Conservation (phyloP, 1,140 invertebrate genomes). For the Archegozetes longisetosus region DNA sequence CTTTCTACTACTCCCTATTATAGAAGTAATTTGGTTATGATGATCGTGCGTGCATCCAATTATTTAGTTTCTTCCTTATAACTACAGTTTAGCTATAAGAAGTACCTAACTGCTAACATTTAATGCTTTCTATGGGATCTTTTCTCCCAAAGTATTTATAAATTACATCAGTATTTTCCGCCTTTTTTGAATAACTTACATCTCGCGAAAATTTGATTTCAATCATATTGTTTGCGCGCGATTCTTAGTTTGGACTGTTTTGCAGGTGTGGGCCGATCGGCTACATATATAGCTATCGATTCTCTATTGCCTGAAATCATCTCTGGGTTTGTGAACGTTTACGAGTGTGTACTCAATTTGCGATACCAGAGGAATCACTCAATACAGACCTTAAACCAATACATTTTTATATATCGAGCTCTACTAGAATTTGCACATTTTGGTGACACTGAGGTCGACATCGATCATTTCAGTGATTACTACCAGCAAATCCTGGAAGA, state of each 20-base stretch:
- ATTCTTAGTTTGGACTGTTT: constrained; percentile 91
- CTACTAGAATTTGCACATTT: constrained; percentile 82
- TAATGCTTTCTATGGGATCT: too few relatives aligned
- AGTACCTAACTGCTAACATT: too few relatives aligned
- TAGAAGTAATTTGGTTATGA: too few relatives aligned
- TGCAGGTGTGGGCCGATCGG: constrained; percentile 86
- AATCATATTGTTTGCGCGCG: too few relatives aligned
- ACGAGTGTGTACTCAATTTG: constrained; percentile 51
- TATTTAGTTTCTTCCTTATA: too few relatives aligned
- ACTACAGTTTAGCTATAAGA: too few relatives aligned
- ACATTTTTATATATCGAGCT: constrained; percentile 90
- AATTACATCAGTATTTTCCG: too few relatives aligned
- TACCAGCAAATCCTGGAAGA: constrained; percentile 44
- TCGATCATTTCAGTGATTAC: constrained; percentile 45
- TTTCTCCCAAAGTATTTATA: too few relatives aligned
- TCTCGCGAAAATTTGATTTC: too few relatives aligned
- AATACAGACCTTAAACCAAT: constrained; percentile 90
- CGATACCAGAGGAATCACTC: constrained; percentile 70
- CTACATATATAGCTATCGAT: constrained; percentile 92
- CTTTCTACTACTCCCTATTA: too few relatives aligned
- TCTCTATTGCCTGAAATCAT: constrained; percentile 44
- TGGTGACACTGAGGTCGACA: constrained; percentile 74
- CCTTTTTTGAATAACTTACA: too few relatives aligned
- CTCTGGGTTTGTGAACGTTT: constrained; percentile 61
- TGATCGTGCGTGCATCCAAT: too few relatives aligned